Evolutionary conservation across 2,888 invertebrate species (phyloP).

Genomic region (Calameuta filiformis): DNA sequence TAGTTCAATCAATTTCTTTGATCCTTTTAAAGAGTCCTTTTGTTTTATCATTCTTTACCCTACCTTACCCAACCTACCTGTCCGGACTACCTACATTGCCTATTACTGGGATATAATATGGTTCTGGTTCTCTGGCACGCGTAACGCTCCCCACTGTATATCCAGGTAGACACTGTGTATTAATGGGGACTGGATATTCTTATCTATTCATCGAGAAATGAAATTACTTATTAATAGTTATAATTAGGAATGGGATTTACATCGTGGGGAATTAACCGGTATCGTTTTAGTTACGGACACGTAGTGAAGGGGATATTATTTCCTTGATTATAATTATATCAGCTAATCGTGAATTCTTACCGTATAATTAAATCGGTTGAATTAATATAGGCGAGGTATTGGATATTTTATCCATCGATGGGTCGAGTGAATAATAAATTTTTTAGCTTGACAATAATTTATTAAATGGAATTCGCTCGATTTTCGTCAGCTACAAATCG

Average conservation of each 20-base stretch:
- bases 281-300: neutral
- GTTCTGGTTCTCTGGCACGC: neutral
- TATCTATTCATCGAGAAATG: conserved; percentile 18
- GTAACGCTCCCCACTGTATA: neutral
- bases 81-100: neutral
- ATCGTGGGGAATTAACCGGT: neutral
- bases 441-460: neutral
- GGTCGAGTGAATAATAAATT: neutral
- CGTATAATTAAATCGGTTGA: neutral
- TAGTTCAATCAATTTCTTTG: neutral
- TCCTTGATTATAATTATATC: neutral
- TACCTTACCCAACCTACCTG: neutral
- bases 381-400: neutral
- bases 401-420: neutral
- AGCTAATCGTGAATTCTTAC: neutral
- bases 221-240: conserved; percentile 19
- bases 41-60: neutral
- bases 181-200: neutral
- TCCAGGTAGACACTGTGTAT: neutral
- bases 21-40: neutral
- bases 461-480: neutral
- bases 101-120: neutral
- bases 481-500: neutral
- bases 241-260: conserved; percentile 19
- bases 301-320: neutral